Evolutionary conservation across 2,113 vertebrate species (phyloP).

Genomic region (Onychostoma macrolepis): DNA sequence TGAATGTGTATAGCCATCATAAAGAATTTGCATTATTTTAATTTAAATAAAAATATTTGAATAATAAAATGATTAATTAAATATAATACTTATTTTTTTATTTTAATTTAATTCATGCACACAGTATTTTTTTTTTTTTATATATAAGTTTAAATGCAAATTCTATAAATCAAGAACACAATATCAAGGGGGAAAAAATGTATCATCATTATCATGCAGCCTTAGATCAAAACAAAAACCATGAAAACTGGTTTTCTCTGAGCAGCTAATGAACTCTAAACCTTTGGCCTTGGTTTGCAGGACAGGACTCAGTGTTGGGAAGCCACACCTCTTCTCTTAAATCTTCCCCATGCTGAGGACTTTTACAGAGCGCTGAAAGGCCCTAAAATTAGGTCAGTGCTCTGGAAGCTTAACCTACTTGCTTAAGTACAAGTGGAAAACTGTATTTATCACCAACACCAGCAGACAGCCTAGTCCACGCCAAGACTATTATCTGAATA

Average conservation of each 20-base stretch:
- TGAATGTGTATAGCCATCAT: neutral
- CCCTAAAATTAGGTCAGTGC: constrained; percentile 28
- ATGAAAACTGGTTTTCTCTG: neutral
- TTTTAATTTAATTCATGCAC: neutral
- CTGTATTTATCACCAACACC: neutral
- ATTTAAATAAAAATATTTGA: neutral
- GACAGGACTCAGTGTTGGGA: neutral
- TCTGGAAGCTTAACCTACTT: constrained; percentile 30
- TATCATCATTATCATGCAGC: neutral
- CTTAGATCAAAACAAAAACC: neutral
- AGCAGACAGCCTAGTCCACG: neutral
- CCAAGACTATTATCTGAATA: neutral
- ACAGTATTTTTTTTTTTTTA: too few relatives aligned
- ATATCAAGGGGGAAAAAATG: neutral
- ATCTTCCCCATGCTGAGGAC: neutral
- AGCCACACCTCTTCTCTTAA: constrained; percentile 34
- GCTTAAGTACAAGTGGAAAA: neutral
- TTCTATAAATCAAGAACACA: neutral
- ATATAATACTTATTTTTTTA: too few relatives aligned
- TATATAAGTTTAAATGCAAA: too few relatives aligned
- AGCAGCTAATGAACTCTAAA: neutral
- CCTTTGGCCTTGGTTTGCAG: constrained; percentile 24
- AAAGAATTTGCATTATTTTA: neutral
- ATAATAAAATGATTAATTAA: neutral
- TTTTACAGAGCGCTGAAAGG: neutral